Evolutionary conservation across 2,113 vertebrate species (phyloP).

Genomic region (Bothrops jararaca): DNA sequence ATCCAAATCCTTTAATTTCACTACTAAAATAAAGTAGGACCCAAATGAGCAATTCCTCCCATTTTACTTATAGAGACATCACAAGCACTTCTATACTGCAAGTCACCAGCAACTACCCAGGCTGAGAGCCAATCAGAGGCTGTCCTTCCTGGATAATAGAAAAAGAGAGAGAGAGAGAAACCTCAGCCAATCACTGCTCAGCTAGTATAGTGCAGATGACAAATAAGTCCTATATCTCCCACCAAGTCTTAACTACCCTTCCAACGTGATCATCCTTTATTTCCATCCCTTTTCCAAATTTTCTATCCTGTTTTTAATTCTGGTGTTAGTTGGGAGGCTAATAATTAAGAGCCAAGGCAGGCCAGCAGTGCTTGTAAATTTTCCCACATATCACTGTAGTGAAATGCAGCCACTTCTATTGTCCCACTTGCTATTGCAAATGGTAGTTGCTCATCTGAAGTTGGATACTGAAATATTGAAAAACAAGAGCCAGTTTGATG

Average conservation of each 20-base stretch:
- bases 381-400: no score
- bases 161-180: background rate
- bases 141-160: background rate
- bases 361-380: no score
- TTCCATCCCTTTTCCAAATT: background rate
- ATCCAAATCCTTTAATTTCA: background rate
- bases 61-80: background rate
- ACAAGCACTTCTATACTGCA: background rate
- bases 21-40: background rate
- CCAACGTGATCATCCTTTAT: background rate
- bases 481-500: no score
- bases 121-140: background rate
- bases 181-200: background rate
- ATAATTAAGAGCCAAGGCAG: no score
- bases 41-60: background rate
- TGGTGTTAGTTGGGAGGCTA: no score
- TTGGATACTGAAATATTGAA: no score
- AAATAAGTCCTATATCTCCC: background rate
- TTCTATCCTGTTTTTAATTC: no score
- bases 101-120: background rate
- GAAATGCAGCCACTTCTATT: no score
- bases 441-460: no score
- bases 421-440: no score
- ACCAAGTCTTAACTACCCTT: background rate
- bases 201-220: background rate